Evolutionary conservation across 2,113 vertebrate genomes (phyloP), one percentile per base, ranked within the genome.

Genomic region (Catagonus wagneri): DNA sequence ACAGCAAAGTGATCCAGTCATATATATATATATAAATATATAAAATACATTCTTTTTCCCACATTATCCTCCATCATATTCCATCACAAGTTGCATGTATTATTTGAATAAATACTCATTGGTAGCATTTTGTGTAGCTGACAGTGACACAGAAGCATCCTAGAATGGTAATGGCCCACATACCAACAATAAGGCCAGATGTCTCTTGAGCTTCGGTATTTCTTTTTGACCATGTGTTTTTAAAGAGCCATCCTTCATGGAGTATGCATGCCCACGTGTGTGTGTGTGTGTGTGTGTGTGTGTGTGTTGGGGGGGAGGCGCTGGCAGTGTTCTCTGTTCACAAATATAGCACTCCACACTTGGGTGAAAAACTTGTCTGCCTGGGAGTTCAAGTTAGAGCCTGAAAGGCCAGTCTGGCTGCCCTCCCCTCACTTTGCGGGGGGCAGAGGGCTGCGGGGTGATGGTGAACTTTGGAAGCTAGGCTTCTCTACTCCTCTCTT

Each of bases 371-470:
- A n/a, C 44, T 22, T 68, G 17, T 95, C 65, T 84, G 7, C 34
- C 72, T 69, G 66, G n/a, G 78, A 72, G 44, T 71, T 87, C 54
- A 86, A 83, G 32, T 74, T 65, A 89, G 32, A 89, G 5, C 10
- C 36, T 86, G 44, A 66, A 90, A 84, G 74, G 17, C 20, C 27
- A n/a, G 13, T 14, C 10, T 74, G 8, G 2, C 27, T 56, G 3
- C 78, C 80, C 36, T 75, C 56, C 34, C 52, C 83, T 96, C 44
- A 54, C 65, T 94, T 84, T 81, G 61, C 54, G 94, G 23, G 25
- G 10, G 29, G 39, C 27, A 83, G 34, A 72, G 79, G 15, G 50
- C 9, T 66, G 4, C 36, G 54, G 29, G 74, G 29, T 54, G 75
- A 75, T 34, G 86, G 20, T 25, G 29, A 66, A 58, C 63, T 96